A percentile compares a stretch with the other conserved stretches of the same genome.
Evolutionary conservation across 2,113 vertebrate species (phyloP).

Genomic region (human (Homo sapiens)): DNA sequence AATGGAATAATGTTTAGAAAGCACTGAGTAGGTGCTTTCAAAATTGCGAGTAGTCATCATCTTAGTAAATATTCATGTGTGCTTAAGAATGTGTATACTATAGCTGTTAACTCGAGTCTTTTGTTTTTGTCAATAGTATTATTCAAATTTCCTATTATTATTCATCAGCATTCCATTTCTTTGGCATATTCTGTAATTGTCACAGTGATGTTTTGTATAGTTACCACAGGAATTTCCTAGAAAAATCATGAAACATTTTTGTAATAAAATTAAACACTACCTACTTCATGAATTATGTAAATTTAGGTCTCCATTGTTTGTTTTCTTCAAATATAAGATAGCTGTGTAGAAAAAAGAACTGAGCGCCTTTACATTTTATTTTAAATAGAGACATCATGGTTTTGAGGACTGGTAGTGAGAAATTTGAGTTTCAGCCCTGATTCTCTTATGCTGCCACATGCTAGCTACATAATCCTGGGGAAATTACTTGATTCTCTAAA

Average conservation of each 20-base stretch:
- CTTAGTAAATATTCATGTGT: background rate
- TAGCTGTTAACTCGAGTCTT: background rate
- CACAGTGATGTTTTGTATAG: background rate
- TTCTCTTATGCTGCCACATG: background rate
- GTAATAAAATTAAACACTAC: background rate
- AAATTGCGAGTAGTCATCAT: background rate
- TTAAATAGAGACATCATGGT: background rate
- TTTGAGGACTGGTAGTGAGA: background rate
- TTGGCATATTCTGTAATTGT: background rate
- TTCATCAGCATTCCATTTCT: background rate
- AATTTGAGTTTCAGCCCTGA: background rate
- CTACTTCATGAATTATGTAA: background rate
- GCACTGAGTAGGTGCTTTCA: background rate
- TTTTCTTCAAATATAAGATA: slow-evolving; percentile 30
- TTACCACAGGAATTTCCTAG: background rate
- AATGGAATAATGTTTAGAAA: background rate
- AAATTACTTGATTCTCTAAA: background rate
- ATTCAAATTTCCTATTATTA: background rate
- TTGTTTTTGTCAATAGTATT: background rate
- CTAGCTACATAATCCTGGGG: background rate
- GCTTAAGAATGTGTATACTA: background rate
- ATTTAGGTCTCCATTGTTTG: background rate
- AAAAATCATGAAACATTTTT: background rate
- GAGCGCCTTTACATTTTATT: background rate
- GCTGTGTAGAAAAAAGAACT: background rate